Evolutionary conservation across 2,113 vertebrate genomes (phyloP), one percentile per base, ranked within the genome.

Genomic region (Mohoua ochrocephala): DNA sequence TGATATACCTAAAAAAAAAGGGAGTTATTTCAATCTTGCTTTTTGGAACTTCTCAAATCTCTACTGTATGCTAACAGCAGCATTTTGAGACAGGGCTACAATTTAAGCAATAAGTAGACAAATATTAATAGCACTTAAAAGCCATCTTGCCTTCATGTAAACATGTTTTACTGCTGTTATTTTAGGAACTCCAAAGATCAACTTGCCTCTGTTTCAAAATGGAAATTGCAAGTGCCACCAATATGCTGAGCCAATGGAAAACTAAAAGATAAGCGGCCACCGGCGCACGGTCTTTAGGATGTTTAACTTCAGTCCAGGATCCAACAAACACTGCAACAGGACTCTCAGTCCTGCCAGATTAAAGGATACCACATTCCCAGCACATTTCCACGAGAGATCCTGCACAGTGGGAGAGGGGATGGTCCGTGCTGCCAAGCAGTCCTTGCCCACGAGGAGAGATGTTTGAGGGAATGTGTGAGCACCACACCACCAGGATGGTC

Each of bases 401-500:
- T 3, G 14, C 12, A 14, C 33, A 16, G 22, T n/a, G 28, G 9
- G n/a, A 15, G 13, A 59, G 18, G 18, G 22, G 13, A 8, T 2
- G 53, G 20, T 14, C n/a, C 1, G 3, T 57, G 14, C 37, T 5
- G 15, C 63, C 4, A 9, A 33, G 45, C 60, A 45, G 15, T 2
- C 52, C 23, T 18, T 33, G 44, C 21, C 18, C 47, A 33, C 0
- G 3, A 49, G 33, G 35, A 75, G 60, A 0, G 0, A 42, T 26
- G 26, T 35, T 31, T 59, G 70, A 50, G 44, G 31, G 16, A 37
- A 30, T 11, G n/a, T 28, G 35, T 42, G 71, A 57, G 31, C 61
- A 30, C 20, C 44, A 76, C 2, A 7, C 7, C 52, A 49, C 21
- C 16, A 31, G 52, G 24, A 19, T 10, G 9, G 19, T 13, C 31